phyloP scores from a whole-genome alignment of 2,113 vertebrate genomes.

The Myrmecophaga tridactyla region DNA sequence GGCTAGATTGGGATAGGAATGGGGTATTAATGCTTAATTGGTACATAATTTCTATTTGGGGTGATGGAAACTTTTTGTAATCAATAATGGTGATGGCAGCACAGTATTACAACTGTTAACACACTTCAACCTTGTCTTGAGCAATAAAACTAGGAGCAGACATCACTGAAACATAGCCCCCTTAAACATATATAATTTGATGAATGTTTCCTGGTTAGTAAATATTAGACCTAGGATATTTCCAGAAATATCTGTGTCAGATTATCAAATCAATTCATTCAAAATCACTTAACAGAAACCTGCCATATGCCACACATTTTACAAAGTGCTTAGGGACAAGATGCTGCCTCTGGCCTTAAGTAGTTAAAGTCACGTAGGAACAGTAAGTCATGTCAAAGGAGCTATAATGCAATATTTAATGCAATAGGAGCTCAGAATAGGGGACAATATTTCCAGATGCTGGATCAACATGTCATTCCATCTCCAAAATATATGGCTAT shows the following conservation, averaged over 20 bases:
- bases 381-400: not conserved
- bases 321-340: not conserved
- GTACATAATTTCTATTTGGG: too few species aligned
- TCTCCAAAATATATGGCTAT: not conserved
- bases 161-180: not conserved
- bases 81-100: too few species aligned
- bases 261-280: not conserved
- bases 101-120: too few species aligned
- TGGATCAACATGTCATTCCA: not conserved
- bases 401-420: not conserved
- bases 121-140: too few species aligned
- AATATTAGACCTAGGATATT: not conserved
- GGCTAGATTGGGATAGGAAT: too few species aligned
- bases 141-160: not conserved
- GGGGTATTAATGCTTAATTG: too few species aligned
- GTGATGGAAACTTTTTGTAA: too few species aligned
- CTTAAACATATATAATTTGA: not conserved
- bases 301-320: not conserved
- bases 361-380: not conserved
- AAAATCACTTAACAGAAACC: not conserved
- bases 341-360: not conserved
- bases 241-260: not conserved
- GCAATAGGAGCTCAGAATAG: not conserved
- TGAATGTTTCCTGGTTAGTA: not conserved
- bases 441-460: not conserved